Evolutionary conservation across 2,113 vertebrate genomes (phyloP), one percentile per base, ranked within the genome.

Genomic region (Arizona elegans): DNA sequence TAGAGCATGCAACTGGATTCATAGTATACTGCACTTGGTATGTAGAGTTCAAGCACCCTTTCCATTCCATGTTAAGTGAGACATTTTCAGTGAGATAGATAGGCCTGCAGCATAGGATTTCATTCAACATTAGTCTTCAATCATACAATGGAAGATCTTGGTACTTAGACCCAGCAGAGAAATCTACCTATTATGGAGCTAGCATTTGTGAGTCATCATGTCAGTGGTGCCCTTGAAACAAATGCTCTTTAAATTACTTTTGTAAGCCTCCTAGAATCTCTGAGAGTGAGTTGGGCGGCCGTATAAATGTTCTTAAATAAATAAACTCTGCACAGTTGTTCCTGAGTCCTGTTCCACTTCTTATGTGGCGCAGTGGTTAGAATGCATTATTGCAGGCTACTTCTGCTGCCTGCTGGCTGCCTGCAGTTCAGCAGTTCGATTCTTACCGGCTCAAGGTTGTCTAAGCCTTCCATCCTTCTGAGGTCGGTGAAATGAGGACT

Each of bases 21-120:
- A n/a, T 29, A 90, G 92, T 62, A 6, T 29, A 89, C 62, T 13
- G 26, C 29, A 70, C 89, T 95, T 91, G 86, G 58, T 92, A 95
- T 85, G 91, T 54, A 58, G 38, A 94, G 23, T 33, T 85, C 91
- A 55, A 91, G 5, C 91, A 38, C 23, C 86, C 26, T 54, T 89
- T 93, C 87, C 7, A n/a, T 86, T 52, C 75, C 29, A 65, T 87
- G 24, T 47, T 62, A 29, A 86, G 26, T 91, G 24, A 38, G 21
- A 59, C 24, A 58, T 87, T 23, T 92, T 86, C 50, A 91, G 29
- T n/a, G 58, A 54, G 59, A 62, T 56, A 19, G 23, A 13, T 23
- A 38, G 33, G 33, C 65, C 38, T 91, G 53, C 33, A 85, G 52
- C 9, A 9, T 10, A 55, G 6, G 65, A 85, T 13, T 11, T 65